A percentile compares a stretch with the other conserved stretches of the same genome.
Evolutionary conservation across 2,888 invertebrate genomes (phyloP).

Genomic region (Sericinus montela): DNA sequence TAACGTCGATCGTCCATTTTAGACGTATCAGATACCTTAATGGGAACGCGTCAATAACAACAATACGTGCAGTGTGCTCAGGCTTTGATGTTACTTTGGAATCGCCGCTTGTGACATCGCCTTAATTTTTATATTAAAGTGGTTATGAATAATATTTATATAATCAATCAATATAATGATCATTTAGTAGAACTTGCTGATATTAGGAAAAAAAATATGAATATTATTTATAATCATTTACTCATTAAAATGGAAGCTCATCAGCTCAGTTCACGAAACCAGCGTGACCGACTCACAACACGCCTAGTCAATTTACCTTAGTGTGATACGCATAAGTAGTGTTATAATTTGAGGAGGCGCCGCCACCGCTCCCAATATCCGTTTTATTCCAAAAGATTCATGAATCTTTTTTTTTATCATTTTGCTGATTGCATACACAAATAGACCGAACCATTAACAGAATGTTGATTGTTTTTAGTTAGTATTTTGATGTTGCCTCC

Average conservation of each 20-base stretch:
- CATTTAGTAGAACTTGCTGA: constrained; percentile 1
- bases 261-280: constrained; percentile 30
- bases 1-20: neutral
- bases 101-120: neutral
- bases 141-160: constrained; percentile 14
- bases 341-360: constrained; percentile 57
- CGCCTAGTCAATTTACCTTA: constrained; percentile 80
- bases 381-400: neutral
- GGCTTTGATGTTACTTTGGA: constrained; percentile 14
- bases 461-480: constrained; percentile 18
- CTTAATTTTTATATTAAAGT: constrained; percentile 1
- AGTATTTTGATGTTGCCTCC: constrained; percentile 45
- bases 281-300: constrained; percentile 65
- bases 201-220: too few relatives aligned
- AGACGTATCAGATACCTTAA: constrained; percentile 1
- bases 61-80: constrained; percentile 17
- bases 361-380: constrained; percentile 19
- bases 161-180: constrained; percentile 4
- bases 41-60: constrained; percentile 19
- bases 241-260: constrained; percentile 31
- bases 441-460: neutral
- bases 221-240: constrained; percentile 12
- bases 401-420: constrained; percentile 2
- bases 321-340: constrained; percentile 78
- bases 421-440: neutral